Evolutionary conservation across 2,888 invertebrate genomes (phyloP), one percentile per base, ranked within the genome.

Genomic region (Operophtera brumata): DNA sequence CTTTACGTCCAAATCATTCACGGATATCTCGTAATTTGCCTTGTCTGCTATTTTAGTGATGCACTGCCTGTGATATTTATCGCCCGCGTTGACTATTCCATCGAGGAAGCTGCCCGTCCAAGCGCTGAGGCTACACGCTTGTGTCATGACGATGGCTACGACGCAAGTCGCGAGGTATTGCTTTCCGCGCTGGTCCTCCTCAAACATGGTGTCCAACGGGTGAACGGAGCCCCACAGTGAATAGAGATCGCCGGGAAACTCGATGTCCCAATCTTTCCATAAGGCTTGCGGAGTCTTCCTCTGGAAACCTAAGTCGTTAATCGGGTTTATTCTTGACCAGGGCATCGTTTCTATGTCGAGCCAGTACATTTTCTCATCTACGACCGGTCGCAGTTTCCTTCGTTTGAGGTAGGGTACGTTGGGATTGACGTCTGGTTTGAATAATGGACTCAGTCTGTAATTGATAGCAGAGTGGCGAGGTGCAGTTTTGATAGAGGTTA

Each of bases 221-320:
- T 94, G 93, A 11, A 94, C 69, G 30, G 90, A 91, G 0, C 94
- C 94, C 91, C 93, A 92, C 1, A 95, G 77, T 0, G 94, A 94
- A 82, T 89, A 94, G 0, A 95, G 77, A 57, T 93, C 93, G 1
- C 92, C 91, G 2, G 92, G 91, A 62, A 93, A 93, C 71, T 95
- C 94, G 1, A 94, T 91, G 58, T 94, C 92, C 91, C 92, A 95
- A 47, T 93, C 87, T 67, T 93, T 93, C 93, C 93, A 94, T 73
- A 87, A 54, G 0, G 86, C 74, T 55, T 70, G 76, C 1, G 85
- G 82, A 12, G 77, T 81, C 41, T 73, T 77, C 32, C 89, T 73
- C 30, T 75, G 70, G 13, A 87, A 69, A 1, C 88, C 87, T 54
- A 84, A 66, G 60, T 86, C 87, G 56, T 89, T 90, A 0, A 67